Base-by-base conservation (phyloP, 2,797 vertebrate genomes). In the Hippocampus kuda region DNA sequence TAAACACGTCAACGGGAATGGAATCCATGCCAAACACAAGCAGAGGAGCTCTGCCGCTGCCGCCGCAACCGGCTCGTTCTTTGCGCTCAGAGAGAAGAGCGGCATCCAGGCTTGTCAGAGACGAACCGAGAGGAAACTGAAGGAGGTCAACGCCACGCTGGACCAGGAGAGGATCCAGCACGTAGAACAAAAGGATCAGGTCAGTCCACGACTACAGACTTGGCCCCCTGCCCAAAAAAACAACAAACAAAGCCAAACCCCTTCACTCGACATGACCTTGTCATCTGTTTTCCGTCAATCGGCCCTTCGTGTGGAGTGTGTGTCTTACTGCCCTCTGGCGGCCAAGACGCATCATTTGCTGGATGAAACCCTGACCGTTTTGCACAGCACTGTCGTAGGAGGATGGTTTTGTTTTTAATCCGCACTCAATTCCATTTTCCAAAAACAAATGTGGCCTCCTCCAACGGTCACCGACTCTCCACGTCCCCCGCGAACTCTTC, bases 181-280 rank as follows among this genome's bases (percentile, higher is more conserved):
- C 46, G 89, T 89, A 0, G 94, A 96, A 78, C 94, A 97, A 86
- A 93, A 92, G 79, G 95, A 97, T 80, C 95, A 98, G 92, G 96
- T 94, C 69, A 65, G 67, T 10, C 53, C 30, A 34, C 42, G 2
- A 44, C 1, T 2, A 12, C 12, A 44, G 11, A 44, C 42, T 12
- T 11, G 9, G 8, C 12, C 42, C 42, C 12, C 12, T 44, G 2
- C 30, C 30, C n/a, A n/a, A n/a, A 30, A 2, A 30, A 3, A 27
- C 27, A 27, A 30, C n/a, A n/a, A n/a, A n/a, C n/a, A 30, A 30
- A 30, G 30, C 30, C 30, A 30, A 2, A 30, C 10, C 10, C 12
- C 12, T 44, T 34, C 34, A 5, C 2, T 44, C 13, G 11, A 44
- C 0, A 13, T 44, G 2, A 44, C 12, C 42, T 0, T 38, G 1